phyloP scores from a whole-genome alignment of 2,888 invertebrate species.

The Hydroisotoma schaefferi region DNA sequence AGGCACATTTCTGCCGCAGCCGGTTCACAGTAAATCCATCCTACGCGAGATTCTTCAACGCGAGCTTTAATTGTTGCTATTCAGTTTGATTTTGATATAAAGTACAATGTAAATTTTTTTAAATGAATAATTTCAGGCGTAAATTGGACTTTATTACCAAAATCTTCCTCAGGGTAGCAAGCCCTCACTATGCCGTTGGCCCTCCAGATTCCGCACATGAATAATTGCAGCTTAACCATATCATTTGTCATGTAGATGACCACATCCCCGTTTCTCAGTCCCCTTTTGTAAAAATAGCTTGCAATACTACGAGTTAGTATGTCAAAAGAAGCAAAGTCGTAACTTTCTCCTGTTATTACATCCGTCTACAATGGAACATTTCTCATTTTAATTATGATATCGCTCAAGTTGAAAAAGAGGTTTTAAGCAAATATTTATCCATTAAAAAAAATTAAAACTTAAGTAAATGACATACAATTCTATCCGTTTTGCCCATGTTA shows the following conservation, averaged over 20 bases:
- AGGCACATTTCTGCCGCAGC: conserved; percentile 36
- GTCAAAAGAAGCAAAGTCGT: conserved; percentile 21
- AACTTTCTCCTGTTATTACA: conserved; percentile 26
- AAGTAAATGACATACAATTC: conserved; percentile 26
- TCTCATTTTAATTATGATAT: too few species aligned
- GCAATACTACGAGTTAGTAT: conserved; percentile 20
- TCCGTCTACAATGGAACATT: conserved; percentile 25
- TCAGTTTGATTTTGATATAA: background rate
- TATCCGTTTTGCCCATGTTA: conserved; percentile 26
- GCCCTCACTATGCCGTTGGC: conserved; percentile 42
- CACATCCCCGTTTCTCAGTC: conserved; percentile 40
- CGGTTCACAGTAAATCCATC: conserved; percentile 47
- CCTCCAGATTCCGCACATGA: conserved; percentile 43
- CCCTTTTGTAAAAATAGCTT: conserved; percentile 29
- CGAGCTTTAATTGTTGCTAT: conserved; percentile 35
- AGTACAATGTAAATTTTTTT: background rate
- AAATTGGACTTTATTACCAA: conserved; percentile 26
- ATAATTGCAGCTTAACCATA: conserved; percentile 36
- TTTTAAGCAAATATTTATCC: too few species aligned
- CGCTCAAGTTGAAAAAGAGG: too few species aligned
- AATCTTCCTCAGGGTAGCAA: conserved; percentile 43
- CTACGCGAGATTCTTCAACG: conserved; percentile 35
- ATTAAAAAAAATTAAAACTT: conserved; percentile 2
- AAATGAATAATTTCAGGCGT: background rate
- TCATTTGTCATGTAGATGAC: conserved; percentile 43